A percentile compares a stretch with the other conserved stretches of the same genome.
phyloP scores from a whole-genome alignment of 2,888 invertebrate genomes.

The Eupithecia inturbata region DNA sequence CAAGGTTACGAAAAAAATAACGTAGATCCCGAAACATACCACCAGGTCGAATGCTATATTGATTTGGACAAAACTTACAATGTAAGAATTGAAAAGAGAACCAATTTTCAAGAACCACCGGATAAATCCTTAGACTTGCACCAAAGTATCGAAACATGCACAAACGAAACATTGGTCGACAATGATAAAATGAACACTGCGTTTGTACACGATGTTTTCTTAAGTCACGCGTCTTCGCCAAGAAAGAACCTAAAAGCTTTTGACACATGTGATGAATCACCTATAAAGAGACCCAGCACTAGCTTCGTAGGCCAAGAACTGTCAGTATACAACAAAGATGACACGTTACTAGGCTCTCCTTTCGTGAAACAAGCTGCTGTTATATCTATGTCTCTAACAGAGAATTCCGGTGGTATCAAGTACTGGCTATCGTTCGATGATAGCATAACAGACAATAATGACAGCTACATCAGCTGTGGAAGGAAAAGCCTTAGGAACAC shows the following conservation, averaged over 20 bases:
- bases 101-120: not conserved
- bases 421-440: conserved; percentile 80
- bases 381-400: conserved; percentile 73
- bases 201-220: conserved; percentile 59
- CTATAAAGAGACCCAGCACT: conserved; percentile 51
- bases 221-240: conserved; percentile 59
- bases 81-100: not conserved
- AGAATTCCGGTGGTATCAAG: conserved; percentile 71
- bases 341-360: conserved; percentile 63
- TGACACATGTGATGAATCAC: conserved; percentile 63
- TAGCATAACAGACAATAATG: conserved; percentile 47
- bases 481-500: conserved; percentile 43
- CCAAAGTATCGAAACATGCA: not conserved
- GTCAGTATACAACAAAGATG: conserved; percentile 61
- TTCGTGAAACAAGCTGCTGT: conserved; percentile 66
- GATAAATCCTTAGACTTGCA: not conserved
- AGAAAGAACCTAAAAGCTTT: conserved; percentile 53
- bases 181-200: conserved; percentile 65
- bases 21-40: not conserved
- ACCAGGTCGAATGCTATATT: not conserved
- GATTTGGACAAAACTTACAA: conserved; percentile 1
- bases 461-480: conserved; percentile 11
- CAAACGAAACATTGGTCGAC: conserved; percentile 29
- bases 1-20: not conserved
- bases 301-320: conserved; percentile 45